Percentiles rank a stretch among this genome's conserved stretches.
These are phyloP conservation scores for Gonatopus flavifemur DNA, from an alignment of 1,140 invertebrate species.

Conservation along the genomic window DNA sequence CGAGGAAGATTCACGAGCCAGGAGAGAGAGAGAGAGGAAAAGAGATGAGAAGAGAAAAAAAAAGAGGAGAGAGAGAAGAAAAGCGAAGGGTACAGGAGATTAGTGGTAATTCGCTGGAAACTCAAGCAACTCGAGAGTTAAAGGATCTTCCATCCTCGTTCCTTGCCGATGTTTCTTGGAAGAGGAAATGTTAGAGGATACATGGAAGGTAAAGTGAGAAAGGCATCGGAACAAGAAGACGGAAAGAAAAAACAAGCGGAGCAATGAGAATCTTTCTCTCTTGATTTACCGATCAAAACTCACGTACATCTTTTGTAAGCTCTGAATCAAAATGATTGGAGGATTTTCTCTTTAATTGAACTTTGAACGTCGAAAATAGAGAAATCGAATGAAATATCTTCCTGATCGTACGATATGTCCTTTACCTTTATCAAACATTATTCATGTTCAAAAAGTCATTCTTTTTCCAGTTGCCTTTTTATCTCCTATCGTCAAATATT, in stretches of 20 bases:
- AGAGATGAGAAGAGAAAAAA: slow-evolving; percentile 2
- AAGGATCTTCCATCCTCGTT: slow-evolving; percentile 23
- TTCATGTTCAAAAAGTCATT: too few species aligned
- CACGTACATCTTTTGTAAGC: slow-evolving; percentile 12
- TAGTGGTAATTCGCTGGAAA: slow-evolving; percentile 37
- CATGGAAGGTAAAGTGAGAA: slow-evolving; percentile 14
- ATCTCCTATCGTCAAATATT: too few species aligned
- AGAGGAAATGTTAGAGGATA: slow-evolving; percentile 12
- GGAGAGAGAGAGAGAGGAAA: slow-evolving; percentile 10
- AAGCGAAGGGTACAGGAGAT: slow-evolving; percentile 23
- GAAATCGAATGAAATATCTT: too few species aligned
- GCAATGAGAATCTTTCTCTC: too few species aligned
- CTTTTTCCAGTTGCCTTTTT: too few species aligned
- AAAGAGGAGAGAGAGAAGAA: slow-evolving; percentile 1
- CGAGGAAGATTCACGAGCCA: slow-evolving; percentile 19
- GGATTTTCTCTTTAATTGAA: slow-evolving; percentile 20
- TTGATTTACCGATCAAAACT: too few species aligned
- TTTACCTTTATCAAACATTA: too few species aligned
- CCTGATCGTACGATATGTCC: too few species aligned
- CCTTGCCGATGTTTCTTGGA: slow-evolving; percentile 16
- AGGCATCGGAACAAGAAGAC: too few species aligned
- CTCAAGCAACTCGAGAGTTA: slow-evolving; percentile 20
- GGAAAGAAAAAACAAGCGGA: too few species aligned
- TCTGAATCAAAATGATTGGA: slow-evolving; percentile 13
- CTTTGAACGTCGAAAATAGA: too few species aligned